Evolutionary conservation across 2,113 vertebrate genomes (phyloP), one percentile per base, ranked within the genome.

Genomic region (Gnathonemus echidnorhynchus): DNA sequence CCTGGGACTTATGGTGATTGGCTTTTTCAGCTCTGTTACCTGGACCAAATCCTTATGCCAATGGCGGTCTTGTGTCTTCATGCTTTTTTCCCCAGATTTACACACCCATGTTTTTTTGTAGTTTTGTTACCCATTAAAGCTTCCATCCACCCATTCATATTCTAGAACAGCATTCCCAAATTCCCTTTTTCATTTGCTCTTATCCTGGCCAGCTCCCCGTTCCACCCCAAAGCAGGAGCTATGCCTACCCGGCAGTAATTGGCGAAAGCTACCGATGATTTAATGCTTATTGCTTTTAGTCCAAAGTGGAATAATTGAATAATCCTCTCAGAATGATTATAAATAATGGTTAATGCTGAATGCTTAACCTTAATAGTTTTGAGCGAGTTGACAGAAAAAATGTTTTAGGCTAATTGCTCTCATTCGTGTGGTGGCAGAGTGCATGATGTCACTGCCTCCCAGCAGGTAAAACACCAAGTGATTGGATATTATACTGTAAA

Each of bases 261-360:
- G 46, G 48, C 10, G 48, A 80, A 87, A 56, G 50, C 86, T 87
- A 87, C 74, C 11, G 15, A 80, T 80, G 74, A 87, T 53, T 87
- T 53, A 50, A 53, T 56, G 86, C 49, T 87, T 87, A 53, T 53
- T 35, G 45, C 48, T 87, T 87, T 87, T 87, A 53, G 49, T 87
- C 86, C 50, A 86, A 86, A 53, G 50, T 87, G 50, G 49, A 87
- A 87, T 87, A 87, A 87, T 87, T 53, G 46, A 87, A 87, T 87
- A 53, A 87, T 87, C 86, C 48, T 56, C 31, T 48, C 50, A 31
- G 31, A 53, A 27, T 87, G 50, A n/a, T 87, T 87, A 50, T 87
- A 87, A 87, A 87, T 87, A 48, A 53, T 53, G 13, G 48, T 53
- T 35, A 56, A 53, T 35, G 50, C 86, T 17, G 24, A 53, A 87